Percentiles rank a stretch among this genome's conserved stretches.
These are phyloP conservation scores for Spongilla lacustris DNA, from an alignment of 37 sponge, comb jelly and placozoan species.

Conservation along the genomic window DNA sequence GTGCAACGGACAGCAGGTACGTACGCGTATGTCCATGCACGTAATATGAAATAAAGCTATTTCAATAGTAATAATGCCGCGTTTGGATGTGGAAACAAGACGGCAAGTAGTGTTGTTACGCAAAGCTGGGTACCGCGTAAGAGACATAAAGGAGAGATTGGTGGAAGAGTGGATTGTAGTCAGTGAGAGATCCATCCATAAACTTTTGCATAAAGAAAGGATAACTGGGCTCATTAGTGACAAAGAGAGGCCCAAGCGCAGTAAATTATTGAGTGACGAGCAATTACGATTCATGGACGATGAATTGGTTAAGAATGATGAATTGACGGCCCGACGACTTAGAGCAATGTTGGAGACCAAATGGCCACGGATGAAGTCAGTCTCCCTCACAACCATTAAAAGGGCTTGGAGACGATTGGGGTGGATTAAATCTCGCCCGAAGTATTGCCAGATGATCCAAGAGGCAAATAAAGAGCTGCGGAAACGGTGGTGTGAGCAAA, in stretches of 20 bases:
- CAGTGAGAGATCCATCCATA: neutral
- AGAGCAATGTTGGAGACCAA: constrained; percentile 5
- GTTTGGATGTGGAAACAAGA: too few relatives aligned
- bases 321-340: constrained; percentile 32
- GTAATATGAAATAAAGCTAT: too few relatives aligned
- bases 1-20: too few relatives aligned
- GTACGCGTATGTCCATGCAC: too few relatives aligned
- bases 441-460: constrained; percentile 27
- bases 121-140: too few relatives aligned
- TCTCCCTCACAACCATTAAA: constrained; percentile 17
- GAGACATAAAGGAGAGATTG: too few relatives aligned
- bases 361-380: constrained; percentile 15
- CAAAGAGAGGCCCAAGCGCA: neutral
- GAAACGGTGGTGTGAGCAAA: constrained; percentile 5
- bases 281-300: neutral
- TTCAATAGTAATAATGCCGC: too few relatives aligned
- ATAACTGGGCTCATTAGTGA: neutral
- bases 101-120: too few relatives aligned
- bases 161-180: too few relatives aligned
- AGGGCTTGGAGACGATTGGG: constrained; percentile 5
- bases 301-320: constrained; percentile 3
- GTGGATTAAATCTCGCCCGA: constrained; percentile 6
- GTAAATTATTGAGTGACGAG: neutral
- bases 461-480: constrained; percentile 30
- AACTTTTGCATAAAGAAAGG: neutral